phyloP scores from a whole-genome alignment of 2,797 vertebrate genomes.

The Aphelocoma californica region DNA sequence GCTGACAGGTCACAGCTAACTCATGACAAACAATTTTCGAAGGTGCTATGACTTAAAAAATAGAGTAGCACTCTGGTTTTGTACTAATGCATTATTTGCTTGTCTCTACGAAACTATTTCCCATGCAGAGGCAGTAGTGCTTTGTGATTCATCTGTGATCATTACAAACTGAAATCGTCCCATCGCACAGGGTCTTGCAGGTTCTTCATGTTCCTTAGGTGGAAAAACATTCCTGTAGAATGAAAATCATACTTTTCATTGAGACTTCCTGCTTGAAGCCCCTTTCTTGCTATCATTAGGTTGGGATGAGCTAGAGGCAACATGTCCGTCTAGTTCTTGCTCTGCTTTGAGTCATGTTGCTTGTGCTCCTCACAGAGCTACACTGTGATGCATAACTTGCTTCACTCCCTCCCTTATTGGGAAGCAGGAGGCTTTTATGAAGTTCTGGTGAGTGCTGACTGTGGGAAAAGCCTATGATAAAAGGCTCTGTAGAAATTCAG shows the following conservation, averaged over 20 bases:
- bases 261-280: neutral
- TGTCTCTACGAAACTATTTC: neutral
- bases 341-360: rapidly evolving
- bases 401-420: neutral
- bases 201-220: neutral
- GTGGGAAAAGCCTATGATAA: neutral
- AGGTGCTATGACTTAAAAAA: neutral
- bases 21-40: neutral
- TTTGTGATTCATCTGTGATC: neutral
- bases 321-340: neutral
- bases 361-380: neutral
- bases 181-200: neutral
- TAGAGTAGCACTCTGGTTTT: neutral
- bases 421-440: neutral
- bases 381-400: neutral
- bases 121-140: neutral
- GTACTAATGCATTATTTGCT: conserved; percentile 18
- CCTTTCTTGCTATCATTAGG: neutral
- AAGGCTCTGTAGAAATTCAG: neutral
- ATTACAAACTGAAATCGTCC: neutral
- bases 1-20: neutral
- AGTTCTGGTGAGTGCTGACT: neutral
- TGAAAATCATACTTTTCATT: neutral
- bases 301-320: neutral
- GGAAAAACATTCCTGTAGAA: neutral